Conservation (phyloP, 2,888 invertebrate genomes). For the Sthenelais limicola region DNA sequence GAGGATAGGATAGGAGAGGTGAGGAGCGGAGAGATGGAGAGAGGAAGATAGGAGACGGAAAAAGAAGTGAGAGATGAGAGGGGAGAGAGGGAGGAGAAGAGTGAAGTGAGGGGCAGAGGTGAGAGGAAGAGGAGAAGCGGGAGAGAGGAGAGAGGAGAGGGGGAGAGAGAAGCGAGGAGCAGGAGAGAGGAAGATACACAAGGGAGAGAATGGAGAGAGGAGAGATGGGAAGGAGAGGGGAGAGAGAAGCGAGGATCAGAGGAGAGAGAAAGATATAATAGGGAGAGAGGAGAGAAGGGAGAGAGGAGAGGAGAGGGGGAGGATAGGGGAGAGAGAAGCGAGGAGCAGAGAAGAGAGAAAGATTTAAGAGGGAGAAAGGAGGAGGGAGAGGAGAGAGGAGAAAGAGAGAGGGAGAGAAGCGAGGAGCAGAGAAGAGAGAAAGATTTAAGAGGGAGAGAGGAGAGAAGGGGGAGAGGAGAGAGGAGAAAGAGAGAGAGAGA, state of each 20-base stretch:
- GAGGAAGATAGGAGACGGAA: neutral
- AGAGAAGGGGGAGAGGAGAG: neutral
- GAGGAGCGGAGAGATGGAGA: neutral
- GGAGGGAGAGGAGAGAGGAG: neutral
- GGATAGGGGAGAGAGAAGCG: neutral
- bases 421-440: neutral
- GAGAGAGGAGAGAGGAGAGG: neutral
- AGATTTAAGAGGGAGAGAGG: neutral
- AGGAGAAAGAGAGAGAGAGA: neutral
- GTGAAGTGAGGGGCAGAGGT: neutral
- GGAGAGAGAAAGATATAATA: neutral
- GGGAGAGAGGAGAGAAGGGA: neutral
- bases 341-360: neutral
- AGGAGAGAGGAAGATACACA: neutral
- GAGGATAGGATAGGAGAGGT: neutral
- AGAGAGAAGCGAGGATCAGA: neutral
- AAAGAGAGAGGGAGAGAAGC: neutral
- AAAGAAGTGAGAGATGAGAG: too few species aligned
- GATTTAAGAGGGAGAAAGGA: too few species aligned
- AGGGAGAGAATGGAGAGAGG: neutral
- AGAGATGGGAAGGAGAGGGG: neutral
- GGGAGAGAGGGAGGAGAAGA: slow-evolving; percentile 3
- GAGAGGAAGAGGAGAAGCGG: neutral
- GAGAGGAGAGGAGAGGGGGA: neutral
- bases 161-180: neutral